phyloP scores from a whole-genome alignment of 2,797 vertebrate genomes.

The Chiroxiphia lanceolata region DNA sequence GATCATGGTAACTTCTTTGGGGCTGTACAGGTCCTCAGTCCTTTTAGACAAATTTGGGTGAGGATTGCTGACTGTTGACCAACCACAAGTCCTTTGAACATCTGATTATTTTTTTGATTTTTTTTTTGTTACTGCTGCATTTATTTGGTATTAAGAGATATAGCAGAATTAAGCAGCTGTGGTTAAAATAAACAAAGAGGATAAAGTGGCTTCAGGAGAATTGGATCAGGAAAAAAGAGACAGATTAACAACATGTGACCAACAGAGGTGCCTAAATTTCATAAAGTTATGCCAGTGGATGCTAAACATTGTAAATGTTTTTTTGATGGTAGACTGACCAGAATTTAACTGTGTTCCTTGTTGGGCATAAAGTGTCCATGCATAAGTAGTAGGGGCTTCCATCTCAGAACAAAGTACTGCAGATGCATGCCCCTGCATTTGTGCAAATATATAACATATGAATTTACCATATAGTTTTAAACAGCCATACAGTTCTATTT shows the following conservation, averaged over 20 bases:
- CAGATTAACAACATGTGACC: not conserved
- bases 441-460: not conserved
- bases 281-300: slow-evolving; percentile 23
- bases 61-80: not conserved
- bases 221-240: not conserved
- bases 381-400: slow-evolving; percentile 32
- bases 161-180: not conserved
- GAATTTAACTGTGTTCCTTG: not conserved
- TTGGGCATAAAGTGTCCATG: slow-evolving; percentile 34
- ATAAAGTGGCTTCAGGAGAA: not conserved
- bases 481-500: not conserved
- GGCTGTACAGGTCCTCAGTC: not conserved
- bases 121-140: not conserved
- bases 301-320: not conserved
- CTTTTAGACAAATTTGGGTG: not conserved
- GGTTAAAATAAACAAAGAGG: slow-evolving; percentile 10
- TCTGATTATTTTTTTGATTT: not conserved
- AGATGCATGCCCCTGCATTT: not conserved
- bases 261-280: not conserved
- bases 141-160: slow-evolving; percentile 41
- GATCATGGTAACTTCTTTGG: not conserved
- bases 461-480: not conserved
- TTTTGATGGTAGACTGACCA: not conserved
- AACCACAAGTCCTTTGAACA: not conserved
- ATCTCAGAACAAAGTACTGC: slow-evolving; percentile 47